Evolutionary conservation across 2,888 invertebrate genomes (phyloP), one percentile per base, ranked within the genome.

Genomic region (Andricus quercusramuli): DNA sequence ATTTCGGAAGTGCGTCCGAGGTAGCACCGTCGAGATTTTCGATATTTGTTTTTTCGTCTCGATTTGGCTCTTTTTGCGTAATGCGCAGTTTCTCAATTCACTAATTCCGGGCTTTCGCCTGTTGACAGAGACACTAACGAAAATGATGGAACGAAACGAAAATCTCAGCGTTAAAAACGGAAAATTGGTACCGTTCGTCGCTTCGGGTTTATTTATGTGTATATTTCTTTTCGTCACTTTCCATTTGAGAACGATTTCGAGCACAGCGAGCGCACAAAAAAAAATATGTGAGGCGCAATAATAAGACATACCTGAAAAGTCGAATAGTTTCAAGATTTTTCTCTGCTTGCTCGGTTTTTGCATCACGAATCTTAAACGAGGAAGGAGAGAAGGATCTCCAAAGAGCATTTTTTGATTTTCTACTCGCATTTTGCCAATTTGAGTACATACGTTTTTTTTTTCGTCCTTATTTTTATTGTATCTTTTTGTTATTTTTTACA

Each of bases 201-300:
- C 56, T 74, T 74, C 32, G 47, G 74, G 51, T 70, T 56, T 74
- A 56, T 51, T 70, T 67, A 41, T 67, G 22, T 67, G n/a, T 67
- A n/a, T 32, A 29, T 56, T 59, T n/a, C 8, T 62, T 41, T 64
- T 29, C 22, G 15, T 51, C 25, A 47, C 25, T 70, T 51, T 51
- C 3, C 51, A 29, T 51, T 20, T 56, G 17, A 74, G 17, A 74
- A 29, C 51, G 51, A 51, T 74, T 74, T 74, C 56, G 32, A 74
- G 74, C 74, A 74, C 74, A 74, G 37, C 74, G 74, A 74, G 74
- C 74, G 74, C 74, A 74, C 74, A 74, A 74, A 37, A 74, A 74
- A 74, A 74, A 56, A 70, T 56, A 22, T 65, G 77, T 65, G 25
- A 77, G 17, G 64, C 62, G 77, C 64, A 77, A 37, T 3, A 37